phyloP scores from a whole-genome alignment of 2,888 invertebrate genomes.

The Glyphotaelius pellucidus region DNA sequence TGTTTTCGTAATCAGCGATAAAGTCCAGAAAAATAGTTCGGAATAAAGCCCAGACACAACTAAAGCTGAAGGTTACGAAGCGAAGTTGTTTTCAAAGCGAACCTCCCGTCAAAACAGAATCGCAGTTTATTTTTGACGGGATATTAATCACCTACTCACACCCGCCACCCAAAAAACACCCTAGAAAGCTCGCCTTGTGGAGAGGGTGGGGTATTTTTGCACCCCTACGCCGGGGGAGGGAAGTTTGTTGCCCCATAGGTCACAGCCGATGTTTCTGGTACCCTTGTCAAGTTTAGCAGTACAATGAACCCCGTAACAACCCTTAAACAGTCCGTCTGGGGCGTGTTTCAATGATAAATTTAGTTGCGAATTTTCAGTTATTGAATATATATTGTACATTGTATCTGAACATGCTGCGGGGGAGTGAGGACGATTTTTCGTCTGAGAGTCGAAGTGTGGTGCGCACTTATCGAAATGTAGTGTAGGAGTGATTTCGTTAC shows the following conservation, averaged over 20 bases:
- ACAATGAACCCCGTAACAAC: slow-evolving; percentile 13
- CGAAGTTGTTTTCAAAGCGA: background rate
- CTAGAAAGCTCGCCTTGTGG: background rate
- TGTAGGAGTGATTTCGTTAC: background rate
- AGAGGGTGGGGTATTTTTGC: background rate
- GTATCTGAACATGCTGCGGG: background rate
- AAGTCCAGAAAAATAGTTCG: background rate
- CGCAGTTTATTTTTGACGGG: slow-evolving; percentile 40
- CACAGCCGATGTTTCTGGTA: slow-evolving; percentile 33
- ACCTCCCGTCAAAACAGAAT: slow-evolving; percentile 1
- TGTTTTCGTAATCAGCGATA: background rate
- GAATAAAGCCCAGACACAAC: background rate
- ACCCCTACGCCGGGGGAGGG: slow-evolving; percentile 1
- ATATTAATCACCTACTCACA: slow-evolving; percentile 3
- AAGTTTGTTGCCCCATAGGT: slow-evolving; percentile 50
- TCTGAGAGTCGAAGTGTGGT: background rate
- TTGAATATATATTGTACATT: background rate
- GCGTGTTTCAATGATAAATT: slow-evolving; percentile 43
- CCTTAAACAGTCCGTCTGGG: slow-evolving; percentile 48
- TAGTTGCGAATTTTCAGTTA: slow-evolving; percentile 1
- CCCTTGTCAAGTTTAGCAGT: slow-evolving; percentile 46
- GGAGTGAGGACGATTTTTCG: background rate
- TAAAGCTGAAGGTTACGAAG: background rate
- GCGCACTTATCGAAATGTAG: background rate
- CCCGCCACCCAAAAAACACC: background rate